phyloP scores from a whole-genome alignment of 2,888 invertebrate genomes.

The Nysson spinosus region DNA sequence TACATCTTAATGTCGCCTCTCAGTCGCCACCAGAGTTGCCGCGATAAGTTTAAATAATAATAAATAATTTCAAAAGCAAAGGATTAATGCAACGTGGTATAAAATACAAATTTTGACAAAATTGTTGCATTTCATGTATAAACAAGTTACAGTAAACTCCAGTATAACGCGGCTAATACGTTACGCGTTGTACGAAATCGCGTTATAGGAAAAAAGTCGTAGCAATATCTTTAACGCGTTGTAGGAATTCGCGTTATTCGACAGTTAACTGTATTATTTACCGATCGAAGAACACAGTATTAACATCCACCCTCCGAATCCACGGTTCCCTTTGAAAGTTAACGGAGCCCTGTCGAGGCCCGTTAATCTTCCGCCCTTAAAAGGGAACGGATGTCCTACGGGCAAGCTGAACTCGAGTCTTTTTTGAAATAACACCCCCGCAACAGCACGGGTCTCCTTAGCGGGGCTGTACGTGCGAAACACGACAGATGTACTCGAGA shows the following conservation, averaged over 20 bases:
- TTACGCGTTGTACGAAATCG: too few relatives aligned
- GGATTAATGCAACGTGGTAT: too few relatives aligned
- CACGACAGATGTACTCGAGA: slow-evolving; percentile 60
- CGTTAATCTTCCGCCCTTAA: slow-evolving; percentile 44
- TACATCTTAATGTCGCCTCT: too few relatives aligned
- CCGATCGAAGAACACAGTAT: slow-evolving; percentile 18
- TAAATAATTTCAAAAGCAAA: too few relatives aligned
- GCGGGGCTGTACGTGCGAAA: slow-evolving; percentile 62
- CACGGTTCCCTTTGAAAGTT: slow-evolving; percentile 6
- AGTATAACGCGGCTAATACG: too few relatives aligned
- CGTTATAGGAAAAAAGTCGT: neutral
- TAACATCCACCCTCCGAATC: neutral
- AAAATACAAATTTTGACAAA: too few relatives aligned
- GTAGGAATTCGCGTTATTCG: neutral
- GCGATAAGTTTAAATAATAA: too few relatives aligned
- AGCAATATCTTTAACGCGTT: neutral
- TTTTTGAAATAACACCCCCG: slow-evolving; percentile 49
- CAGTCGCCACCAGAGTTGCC: too few relatives aligned
- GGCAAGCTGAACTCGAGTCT: slow-evolving; percentile 38
- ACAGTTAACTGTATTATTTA: too few relatives aligned
- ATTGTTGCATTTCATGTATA: too few relatives aligned
- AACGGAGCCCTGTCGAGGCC: neutral
- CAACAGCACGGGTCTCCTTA: slow-evolving; percentile 26
- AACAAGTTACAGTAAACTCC: too few relatives aligned
- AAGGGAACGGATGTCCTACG: neutral